These are phyloP conservation scores for Cerastoderma edule DNA, from an alignment of 2,888 invertebrate species.

Conservation along the genomic window DNA sequence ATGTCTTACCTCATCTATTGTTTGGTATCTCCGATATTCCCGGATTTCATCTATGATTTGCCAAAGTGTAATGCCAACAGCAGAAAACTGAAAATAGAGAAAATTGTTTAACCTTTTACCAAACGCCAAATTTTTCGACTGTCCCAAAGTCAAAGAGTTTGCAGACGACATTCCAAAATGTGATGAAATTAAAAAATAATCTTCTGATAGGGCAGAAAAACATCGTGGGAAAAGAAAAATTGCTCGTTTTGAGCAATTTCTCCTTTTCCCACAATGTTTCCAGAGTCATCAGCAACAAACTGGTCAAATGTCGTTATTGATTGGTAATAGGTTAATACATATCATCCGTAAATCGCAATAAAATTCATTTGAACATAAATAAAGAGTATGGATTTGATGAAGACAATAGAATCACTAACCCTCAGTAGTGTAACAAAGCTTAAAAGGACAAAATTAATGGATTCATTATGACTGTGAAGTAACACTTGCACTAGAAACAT, in stretches of 20 bases:
- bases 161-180: background rate
- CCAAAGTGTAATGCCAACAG: conserved; percentile 76
- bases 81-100: conserved; percentile 68
- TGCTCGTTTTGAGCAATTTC: background rate
- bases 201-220: too few species aligned
- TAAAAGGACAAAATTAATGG: too few species aligned
- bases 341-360: too few species aligned
- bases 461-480: too few species aligned
- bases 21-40: conserved; percentile 75
- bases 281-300: too few species aligned
- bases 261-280: conserved; percentile 1
- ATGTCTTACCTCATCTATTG: conserved; percentile 68
- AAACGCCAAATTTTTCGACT: background rate
- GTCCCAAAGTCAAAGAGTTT: background rate
- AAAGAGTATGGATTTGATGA: too few species aligned
- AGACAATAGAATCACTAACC: too few species aligned
- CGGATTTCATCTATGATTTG: conserved; percentile 80
- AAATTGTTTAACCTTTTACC: background rate
- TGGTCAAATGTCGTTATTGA: too few species aligned
- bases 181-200: background rate
- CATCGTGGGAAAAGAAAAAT: background rate
- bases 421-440: too few species aligned
- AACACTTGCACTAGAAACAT: background rate
- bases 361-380: too few species aligned
- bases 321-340: too few species aligned